A percentile compares a stretch with the other conserved stretches of the same genome.
phyloP scores from a whole-genome alignment of 2,888 invertebrate genomes.

The Gonocerus acuteangulatus region DNA sequence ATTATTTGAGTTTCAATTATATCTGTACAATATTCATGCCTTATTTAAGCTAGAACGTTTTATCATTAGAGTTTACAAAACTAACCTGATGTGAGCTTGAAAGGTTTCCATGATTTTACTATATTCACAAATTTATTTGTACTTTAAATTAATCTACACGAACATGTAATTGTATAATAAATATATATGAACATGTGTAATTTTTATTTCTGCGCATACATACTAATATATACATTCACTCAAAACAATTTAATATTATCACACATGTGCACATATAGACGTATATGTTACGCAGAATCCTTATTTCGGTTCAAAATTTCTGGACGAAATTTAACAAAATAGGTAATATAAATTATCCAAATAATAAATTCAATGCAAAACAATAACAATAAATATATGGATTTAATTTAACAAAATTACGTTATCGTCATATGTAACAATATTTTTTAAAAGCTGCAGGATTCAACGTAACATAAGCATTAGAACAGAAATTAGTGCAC shows the following conservation, averaged over 20 bases:
- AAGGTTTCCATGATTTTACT: constrained; percentile 11
- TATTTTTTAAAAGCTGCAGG: background rate
- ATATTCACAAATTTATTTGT: constrained; percentile 16
- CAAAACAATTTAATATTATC: background rate
- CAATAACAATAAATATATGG: background rate
- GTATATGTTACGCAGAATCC: background rate
- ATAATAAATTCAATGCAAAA: background rate
- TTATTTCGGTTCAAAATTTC: background rate
- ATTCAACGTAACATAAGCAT: background rate
- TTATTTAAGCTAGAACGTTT: background rate
- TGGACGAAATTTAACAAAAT: background rate
- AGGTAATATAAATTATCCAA: no score
- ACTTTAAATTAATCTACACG: constrained; percentile 17
- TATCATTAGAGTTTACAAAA: constrained; percentile 7
- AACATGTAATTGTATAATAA: background rate
- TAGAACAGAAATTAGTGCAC: no score
- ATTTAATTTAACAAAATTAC: background rate
- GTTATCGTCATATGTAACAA: background rate
- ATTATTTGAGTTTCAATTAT: constrained; percentile 3
- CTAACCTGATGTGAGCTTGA: constrained; percentile 4
- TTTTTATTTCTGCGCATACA: background rate
- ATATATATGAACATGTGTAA: background rate
- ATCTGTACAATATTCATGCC: constrained; percentile 13
- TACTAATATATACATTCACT: no score
- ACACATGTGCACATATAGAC: background rate